Evolutionary conservation across 1,140 invertebrate species (phyloP).

Genomic region (Pogonus chalceus): DNA sequence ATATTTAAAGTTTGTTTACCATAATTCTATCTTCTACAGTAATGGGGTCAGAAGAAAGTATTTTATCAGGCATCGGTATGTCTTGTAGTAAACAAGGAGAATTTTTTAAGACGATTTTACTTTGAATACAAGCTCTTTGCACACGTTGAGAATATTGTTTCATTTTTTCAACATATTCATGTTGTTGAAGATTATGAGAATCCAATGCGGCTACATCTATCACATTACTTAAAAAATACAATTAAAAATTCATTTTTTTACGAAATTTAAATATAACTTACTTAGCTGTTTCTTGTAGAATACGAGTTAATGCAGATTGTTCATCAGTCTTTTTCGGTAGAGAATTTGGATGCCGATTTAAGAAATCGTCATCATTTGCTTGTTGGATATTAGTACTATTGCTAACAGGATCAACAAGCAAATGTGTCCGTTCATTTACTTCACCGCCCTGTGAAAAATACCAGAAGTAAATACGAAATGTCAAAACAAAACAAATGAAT

Average conservation of each 20-base stretch:
- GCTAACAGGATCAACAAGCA: slow-evolving; percentile 56
- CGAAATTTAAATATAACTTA: slow-evolving; percentile 39
- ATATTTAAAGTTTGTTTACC: slow-evolving; percentile 35
- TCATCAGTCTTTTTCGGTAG: slow-evolving; percentile 74
- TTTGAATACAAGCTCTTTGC: slow-evolving; percentile 39
- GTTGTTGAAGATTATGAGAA: slow-evolving; percentile 65
- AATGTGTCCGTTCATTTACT: slow-evolving; percentile 54
- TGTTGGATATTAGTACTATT: slow-evolving; percentile 51
- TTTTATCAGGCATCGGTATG: slow-evolving; percentile 47
- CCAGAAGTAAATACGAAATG: slow-evolving; percentile 5
- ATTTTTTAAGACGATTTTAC: slow-evolving; percentile 32
- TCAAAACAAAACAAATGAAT: slow-evolving; percentile 10
- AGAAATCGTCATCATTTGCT: slow-evolving; percentile 53
- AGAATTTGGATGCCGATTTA: slow-evolving; percentile 49
- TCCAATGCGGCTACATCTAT: slow-evolving; percentile 75
- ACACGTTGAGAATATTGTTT: slow-evolving; percentile 56
- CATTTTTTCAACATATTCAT: slow-evolving; percentile 67
- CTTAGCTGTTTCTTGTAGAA: slow-evolving; percentile 81
- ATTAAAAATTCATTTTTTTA: slow-evolving; percentile 11
- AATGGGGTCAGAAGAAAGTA: slow-evolving; percentile 43
- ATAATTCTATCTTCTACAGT: slow-evolving; percentile 41
- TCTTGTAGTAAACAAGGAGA: slow-evolving; percentile 43
- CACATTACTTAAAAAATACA: slow-evolving; percentile 51
- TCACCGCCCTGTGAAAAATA: slow-evolving; percentile 37
- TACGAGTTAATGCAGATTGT: slow-evolving; percentile 75